phyloP scores from a whole-genome alignment of 1,140 invertebrate genomes.

The Calycopis cecrops region DNA sequence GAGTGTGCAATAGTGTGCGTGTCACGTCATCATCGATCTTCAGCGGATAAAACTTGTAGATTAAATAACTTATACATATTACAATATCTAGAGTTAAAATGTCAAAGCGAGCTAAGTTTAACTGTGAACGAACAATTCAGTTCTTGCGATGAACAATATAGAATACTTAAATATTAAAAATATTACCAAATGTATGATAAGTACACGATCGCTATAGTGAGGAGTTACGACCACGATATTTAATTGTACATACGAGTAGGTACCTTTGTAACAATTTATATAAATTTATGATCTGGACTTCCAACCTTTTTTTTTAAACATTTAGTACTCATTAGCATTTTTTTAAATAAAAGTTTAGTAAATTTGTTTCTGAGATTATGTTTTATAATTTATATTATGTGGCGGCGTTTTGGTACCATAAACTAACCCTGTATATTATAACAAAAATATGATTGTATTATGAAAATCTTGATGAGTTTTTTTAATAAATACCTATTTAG shows the following conservation, averaged over 20 bases:
- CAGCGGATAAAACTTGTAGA: constrained; percentile 20
- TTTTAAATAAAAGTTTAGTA: constrained; percentile 1
- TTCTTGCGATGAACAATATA: no score
- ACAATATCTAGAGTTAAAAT: constrained; percentile 34
- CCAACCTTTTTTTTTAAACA: constrained; percentile 9
- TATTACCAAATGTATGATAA: background rate
- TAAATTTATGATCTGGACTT: constrained; percentile 15
- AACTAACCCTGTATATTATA: no score
- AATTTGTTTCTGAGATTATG: constrained; percentile 48
- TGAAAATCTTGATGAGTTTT: no score
- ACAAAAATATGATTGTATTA: no score
- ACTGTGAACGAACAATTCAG: background rate
- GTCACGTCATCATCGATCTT: no score
- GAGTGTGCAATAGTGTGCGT: constrained; percentile 66
- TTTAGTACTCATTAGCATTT: constrained; percentile 3
- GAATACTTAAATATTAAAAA: no score
- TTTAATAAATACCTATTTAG: no score
- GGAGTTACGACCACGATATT: no score
- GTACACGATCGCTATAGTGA: background rate
- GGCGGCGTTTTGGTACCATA: background rate
- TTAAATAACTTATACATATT: constrained; percentile 17
- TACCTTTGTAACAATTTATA: constrained; percentile 9
- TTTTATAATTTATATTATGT: constrained; percentile 24
- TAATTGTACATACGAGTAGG: no score
- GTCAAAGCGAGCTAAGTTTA: constrained; percentile 14